Percentiles rank a stretch among this genome's conserved stretches.
Conservation (phyloP, 1,140 invertebrate species). For the Achatina immaculata region DNA sequence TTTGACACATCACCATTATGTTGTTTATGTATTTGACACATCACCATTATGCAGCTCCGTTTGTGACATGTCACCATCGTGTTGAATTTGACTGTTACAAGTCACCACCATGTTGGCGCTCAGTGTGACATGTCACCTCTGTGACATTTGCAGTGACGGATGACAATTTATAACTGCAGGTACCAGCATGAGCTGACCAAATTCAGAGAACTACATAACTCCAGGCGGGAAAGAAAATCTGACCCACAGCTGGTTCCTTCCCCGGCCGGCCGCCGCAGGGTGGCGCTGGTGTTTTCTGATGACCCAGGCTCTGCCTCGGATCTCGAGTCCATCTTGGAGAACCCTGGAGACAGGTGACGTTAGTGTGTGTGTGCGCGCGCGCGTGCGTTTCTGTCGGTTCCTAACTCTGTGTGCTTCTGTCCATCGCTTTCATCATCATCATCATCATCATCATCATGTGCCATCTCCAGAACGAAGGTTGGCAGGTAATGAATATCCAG, state of each 20-base stretch:
- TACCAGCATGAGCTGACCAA: conserved; percentile 47
- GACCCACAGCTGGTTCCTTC: conserved; percentile 47
- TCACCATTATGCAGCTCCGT: no score
- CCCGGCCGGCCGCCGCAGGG: conserved; percentile 37
- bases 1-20: no score
- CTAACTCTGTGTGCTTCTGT: conserved; percentile 5
- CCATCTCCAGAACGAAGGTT: no score
- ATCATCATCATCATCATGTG: no score
- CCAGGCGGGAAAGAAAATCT: conserved; percentile 42
- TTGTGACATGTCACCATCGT: no score
- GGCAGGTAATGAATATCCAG: no score
- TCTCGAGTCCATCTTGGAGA: conserved; percentile 54
- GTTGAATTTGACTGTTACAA: no score
- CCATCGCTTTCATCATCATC: no score
- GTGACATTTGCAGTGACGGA: no score
- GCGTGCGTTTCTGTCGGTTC: not conserved
- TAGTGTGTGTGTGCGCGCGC: conserved; percentile 6
- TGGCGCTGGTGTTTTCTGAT: conserved; percentile 40
- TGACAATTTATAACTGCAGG: not conserved
- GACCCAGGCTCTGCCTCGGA: conserved; percentile 50
- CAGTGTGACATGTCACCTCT: no score
- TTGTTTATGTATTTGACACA: no score
- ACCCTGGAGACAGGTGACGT: conserved; percentile 45
- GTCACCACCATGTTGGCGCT: no score
- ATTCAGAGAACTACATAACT: conserved; percentile 43